Percentiles rank a stretch among this genome's conserved stretches.
Conservation (phyloP, 2,888 invertebrate genomes). For the Rhagonycha fulva region DNA sequence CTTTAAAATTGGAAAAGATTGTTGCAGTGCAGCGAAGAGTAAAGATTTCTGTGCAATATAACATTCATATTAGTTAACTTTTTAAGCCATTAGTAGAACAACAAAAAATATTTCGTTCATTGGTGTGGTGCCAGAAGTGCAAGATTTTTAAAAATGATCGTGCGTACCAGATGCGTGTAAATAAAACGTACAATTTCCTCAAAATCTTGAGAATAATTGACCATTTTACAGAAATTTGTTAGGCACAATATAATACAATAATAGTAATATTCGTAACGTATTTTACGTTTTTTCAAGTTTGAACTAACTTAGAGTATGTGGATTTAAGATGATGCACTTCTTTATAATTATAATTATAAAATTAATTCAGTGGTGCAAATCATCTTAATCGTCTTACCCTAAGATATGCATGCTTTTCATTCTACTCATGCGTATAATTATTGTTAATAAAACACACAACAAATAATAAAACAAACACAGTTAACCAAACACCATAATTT, state of each 20-base stretch:
- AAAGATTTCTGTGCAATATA: neutral
- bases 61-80: neutral
- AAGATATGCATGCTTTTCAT: neutral
- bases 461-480: neutral
- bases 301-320: neutral
- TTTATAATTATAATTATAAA: neutral
- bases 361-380: neutral
- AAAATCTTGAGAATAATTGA: neutral
- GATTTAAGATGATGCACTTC: neutral
- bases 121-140: neutral
- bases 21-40: neutral
- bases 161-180: neutral
- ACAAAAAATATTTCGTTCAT: neutral
- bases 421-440: neutral
- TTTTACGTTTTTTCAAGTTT: neutral
- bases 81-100: neutral
- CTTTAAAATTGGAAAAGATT: neutral
- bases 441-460: neutral
- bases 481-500: slow-evolving; percentile 1
- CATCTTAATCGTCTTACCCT: neutral
- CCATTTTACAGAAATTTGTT: neutral
- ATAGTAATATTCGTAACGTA: neutral
- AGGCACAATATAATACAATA: neutral
- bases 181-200: neutral
- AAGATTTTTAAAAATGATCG: neutral